phyloP scores from a whole-genome alignment of 2,797 vertebrate species.

The Crenichthys baileyi region DNA sequence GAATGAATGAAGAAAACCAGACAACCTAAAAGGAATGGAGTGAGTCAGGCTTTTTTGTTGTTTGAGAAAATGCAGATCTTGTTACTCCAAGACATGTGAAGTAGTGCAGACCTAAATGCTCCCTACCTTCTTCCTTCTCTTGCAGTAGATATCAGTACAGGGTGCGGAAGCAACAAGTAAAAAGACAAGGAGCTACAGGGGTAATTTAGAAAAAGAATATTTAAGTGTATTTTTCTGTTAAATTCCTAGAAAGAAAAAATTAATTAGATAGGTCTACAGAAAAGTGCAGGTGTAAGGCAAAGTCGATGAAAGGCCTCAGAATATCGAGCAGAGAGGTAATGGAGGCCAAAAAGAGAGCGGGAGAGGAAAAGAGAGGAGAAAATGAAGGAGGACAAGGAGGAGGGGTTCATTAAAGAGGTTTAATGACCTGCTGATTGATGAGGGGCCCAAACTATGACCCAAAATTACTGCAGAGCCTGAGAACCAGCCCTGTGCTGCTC shows the following conservation, averaged over 20 bases:
- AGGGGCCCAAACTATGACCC: slow-evolving; percentile 81
- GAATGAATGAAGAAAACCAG: slow-evolving; percentile 43
- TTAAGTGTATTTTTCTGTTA: slow-evolving; percentile 14
- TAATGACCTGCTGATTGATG: slow-evolving; percentile 84
- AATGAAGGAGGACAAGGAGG: slow-evolving; percentile 26
- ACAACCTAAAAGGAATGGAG: slow-evolving; percentile 22
- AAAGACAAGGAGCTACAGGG: slow-evolving; percentile 15
- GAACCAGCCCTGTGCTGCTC: slow-evolving; percentile 62
- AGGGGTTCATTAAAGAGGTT: slow-evolving; percentile 77
- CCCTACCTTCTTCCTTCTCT: slow-evolving; percentile 48
- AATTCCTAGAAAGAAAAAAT: slow-evolving; percentile 23
- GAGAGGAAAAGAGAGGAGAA: slow-evolving; percentile 29
- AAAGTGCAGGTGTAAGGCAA: slow-evolving; percentile 9
- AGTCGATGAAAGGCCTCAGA: slow-evolving; percentile 16
- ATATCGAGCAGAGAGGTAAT: slow-evolving; percentile 34
- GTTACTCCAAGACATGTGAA: slow-evolving; percentile 53
- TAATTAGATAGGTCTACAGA: slow-evolving; percentile 11
- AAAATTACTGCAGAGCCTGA: slow-evolving; percentile 80
- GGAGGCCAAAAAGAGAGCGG: slow-evolving; percentile 17
- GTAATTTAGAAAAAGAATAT: slow-evolving; percentile 15
- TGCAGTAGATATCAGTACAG: slow-evolving; percentile 52
- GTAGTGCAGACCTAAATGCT: slow-evolving; percentile 52
- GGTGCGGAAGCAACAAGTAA: slow-evolving; percentile 18
- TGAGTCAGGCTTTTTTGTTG: slow-evolving; percentile 41
- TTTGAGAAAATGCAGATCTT: slow-evolving; percentile 61